A percentile compares a stretch with the other conserved stretches of the same genome.
These are phyloP conservation scores for Sepiola atlantica DNA, from an alignment of 2,888 invertebrate species.

Conservation along the genomic window DNA sequence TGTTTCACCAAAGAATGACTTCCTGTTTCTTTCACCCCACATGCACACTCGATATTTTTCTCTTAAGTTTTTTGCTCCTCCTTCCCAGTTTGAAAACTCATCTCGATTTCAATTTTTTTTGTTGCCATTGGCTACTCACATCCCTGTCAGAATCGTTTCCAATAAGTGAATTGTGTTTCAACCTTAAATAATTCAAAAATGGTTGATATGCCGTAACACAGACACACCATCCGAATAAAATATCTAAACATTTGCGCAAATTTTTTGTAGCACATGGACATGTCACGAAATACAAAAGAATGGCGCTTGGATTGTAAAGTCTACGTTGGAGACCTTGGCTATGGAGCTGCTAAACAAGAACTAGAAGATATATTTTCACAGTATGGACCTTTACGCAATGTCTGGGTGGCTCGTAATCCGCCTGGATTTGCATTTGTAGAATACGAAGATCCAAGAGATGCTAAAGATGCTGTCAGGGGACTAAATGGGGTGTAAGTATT, in stretches of 20 bases:
- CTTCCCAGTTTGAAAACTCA: too few relatives aligned
- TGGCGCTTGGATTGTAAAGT: slow-evolving; percentile 93
- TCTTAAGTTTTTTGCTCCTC: too few relatives aligned
- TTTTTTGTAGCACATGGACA: slow-evolving; percentile 47
- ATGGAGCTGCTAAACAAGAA: slow-evolving; percentile 91
- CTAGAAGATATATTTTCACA: slow-evolving; percentile 88
- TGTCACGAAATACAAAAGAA: slow-evolving; percentile 75
- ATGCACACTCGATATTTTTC: too few relatives aligned
- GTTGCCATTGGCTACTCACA: too few relatives aligned
- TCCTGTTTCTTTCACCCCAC: too few relatives aligned
- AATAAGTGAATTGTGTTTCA: too few relatives aligned
- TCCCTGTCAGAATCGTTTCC: too few relatives aligned
- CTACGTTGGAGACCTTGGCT: slow-evolving; percentile 92
- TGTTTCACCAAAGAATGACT: too few relatives aligned
- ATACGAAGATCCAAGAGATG: slow-evolving; percentile 71
- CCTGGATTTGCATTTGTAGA: slow-evolving; percentile 80
- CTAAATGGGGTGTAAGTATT: slow-evolving; percentile 72
- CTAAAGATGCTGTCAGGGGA: slow-evolving; percentile 73
- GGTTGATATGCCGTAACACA: too few relatives aligned
- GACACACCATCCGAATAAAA: not conserved
- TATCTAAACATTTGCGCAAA: not conserved
- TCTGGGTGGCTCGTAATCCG: slow-evolving; percentile 94
- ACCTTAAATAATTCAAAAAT: too few relatives aligned
- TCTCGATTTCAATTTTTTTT: too few relatives aligned
- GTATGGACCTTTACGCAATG: slow-evolving; percentile 90